Evolutionary conservation across 2,113 vertebrate genomes (phyloP).

Genomic region (Triplophysa tibetana): DNA sequence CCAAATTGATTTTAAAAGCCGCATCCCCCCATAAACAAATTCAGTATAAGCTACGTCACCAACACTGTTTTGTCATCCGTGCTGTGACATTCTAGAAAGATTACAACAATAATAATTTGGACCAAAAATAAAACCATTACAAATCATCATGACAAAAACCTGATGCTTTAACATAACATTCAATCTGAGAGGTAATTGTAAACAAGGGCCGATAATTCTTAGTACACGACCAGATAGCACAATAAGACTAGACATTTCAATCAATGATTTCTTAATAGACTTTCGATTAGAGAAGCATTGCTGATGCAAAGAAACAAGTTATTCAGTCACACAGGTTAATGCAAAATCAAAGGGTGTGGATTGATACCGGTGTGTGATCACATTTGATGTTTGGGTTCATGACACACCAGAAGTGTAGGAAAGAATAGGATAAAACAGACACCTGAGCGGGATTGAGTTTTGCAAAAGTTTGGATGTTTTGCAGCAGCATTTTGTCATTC

Average conservation of each 20-base stretch:
- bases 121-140: no score
- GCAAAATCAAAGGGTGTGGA: background rate
- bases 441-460: no score
- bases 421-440: background rate
- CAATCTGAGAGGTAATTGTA: background rate
- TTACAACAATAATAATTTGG: no score
- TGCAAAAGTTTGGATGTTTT: no score
- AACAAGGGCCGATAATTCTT: background rate
- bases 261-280: constrained; percentile 5
- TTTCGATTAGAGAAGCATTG: background rate
- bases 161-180: background rate
- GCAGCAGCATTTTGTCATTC: no score
- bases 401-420: background rate
- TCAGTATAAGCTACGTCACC: no score
- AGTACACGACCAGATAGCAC: background rate
- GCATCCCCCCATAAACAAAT: no score
- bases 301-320: background rate
- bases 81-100: no score
- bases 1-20: no score
- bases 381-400: background rate
- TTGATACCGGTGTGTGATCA: background rate
- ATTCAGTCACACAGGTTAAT: background rate
- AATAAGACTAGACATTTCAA: background rate
- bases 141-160: no score
- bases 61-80: no score